A percentile compares a stretch with the other conserved stretches of the same genome.
Evolutionary conservation across 2,797 vertebrate genomes (phyloP).

Genomic region (Spondyliosoma cantharus): DNA sequence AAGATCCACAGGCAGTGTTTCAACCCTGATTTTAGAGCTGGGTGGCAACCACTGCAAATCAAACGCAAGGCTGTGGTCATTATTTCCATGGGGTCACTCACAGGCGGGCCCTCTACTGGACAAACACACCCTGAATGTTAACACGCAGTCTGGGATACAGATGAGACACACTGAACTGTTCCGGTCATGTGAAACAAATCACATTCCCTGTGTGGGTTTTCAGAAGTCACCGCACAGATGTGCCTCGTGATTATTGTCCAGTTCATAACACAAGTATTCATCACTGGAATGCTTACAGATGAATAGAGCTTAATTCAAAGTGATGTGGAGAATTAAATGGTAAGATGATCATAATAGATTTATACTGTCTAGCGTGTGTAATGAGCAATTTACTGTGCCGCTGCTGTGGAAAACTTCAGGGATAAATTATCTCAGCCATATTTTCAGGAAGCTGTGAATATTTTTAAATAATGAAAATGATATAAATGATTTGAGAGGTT

Average conservation of each 20-base stretch:
- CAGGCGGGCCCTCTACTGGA: conserved; percentile 33
- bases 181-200: conserved; percentile 64
- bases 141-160: conserved; percentile 48
- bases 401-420: background rate
- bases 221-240: conserved; percentile 63
- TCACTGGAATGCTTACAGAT: conserved; percentile 37
- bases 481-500: background rate
- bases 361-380: background rate
- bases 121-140: conserved; percentile 49
- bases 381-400: background rate
- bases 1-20: conserved; percentile 33
- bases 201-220: conserved; percentile 52
- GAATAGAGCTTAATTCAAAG: conserved; percentile 30
- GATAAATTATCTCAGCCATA: conserved; percentile 2
- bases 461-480: background rate
- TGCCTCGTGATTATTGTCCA: conserved; percentile 56
- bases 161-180: conserved; percentile 59
- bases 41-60: conserved; percentile 48
- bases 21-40: conserved; percentile 39
- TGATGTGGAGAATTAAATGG: conserved; percentile 14
- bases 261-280: conserved; percentile 46
- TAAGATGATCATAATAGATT: conserved; percentile 6
- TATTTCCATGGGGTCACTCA: conserved; percentile 57
- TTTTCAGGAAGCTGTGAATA: background rate
- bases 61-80: conserved; percentile 53